Conservation (phyloP, 2,113 vertebrate species). For the Rhea americana region DNA sequence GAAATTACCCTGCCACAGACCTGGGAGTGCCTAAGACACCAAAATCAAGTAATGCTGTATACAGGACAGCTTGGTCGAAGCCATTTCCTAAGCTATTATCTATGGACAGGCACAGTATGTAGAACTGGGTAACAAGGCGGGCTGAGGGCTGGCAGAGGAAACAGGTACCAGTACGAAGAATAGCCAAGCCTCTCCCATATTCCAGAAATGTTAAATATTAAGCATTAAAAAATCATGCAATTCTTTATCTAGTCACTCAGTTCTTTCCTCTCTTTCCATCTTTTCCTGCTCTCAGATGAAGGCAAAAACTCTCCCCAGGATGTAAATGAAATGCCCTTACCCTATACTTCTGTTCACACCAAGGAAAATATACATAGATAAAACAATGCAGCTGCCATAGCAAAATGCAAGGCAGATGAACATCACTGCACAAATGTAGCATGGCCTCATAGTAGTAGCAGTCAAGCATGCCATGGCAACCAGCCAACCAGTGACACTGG, state of each 20-base stretch:
- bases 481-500: conserved; percentile 30
- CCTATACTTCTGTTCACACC: not conserved
- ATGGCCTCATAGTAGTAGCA: not conserved
- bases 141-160: not conserved
- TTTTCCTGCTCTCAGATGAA: not conserved
- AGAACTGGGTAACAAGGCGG: not conserved
- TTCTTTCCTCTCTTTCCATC: not conserved
- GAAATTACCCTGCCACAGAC: not conserved
- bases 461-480: conserved; percentile 29
- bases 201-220: not conserved
- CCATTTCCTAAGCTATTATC: not conserved
- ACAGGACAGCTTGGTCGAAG: not conserved
- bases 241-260: not conserved
- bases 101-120: not conserved
- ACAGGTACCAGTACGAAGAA: not conserved
- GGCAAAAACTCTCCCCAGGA: not conserved
- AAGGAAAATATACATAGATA: not conserved
- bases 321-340: not conserved
- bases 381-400: not conserved
- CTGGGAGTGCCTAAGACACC: not conserved
- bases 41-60: not conserved
- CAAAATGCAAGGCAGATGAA: conserved; percentile 51
- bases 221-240: not conserved
- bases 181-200: not conserved
- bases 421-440: not conserved